Evolutionary conservation across 2,797 vertebrate species (phyloP).

Genomic region (Antrozous pallidus): DNA sequence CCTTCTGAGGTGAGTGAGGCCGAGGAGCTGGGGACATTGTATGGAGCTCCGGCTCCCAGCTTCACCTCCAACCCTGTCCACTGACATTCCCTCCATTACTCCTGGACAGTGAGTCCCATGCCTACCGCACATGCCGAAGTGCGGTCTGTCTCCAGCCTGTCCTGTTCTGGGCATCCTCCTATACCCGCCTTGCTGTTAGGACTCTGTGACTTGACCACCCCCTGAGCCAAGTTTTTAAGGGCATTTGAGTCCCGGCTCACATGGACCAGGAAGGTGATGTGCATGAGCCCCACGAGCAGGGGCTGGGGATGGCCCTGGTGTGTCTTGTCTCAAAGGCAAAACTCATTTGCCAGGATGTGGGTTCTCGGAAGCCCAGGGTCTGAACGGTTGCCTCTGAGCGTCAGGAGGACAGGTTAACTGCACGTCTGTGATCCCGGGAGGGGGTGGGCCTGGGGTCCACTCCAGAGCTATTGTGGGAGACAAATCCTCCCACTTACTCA

Average conservation of each 20-base stretch:
- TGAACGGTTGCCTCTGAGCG: background rate
- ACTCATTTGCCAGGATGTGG: background rate
- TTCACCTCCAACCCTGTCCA: background rate
- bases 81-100: background rate
- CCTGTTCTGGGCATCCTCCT: background rate
- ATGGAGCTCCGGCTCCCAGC: background rate
- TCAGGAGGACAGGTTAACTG: conserved; percentile 22
- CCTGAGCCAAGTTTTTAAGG: background rate
- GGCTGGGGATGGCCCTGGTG: background rate
- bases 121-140: background rate
- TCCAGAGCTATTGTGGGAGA: conserved; percentile 63
- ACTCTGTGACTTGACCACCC: background rate
- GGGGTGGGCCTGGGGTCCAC: background rate
- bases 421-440: conserved; percentile 67
- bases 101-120: background rate
- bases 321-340: background rate
- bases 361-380: background rate
- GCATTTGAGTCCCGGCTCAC: background rate
- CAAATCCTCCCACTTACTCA: background rate
- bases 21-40: background rate
- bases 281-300: background rate
- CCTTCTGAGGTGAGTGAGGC: background rate
- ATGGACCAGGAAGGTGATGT: background rate
- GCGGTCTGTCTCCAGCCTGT: background rate
- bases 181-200: background rate